Percentiles rank a stretch among this genome's conserved stretches.
Conservation (phyloP, 2,888 invertebrate species). For the Pollenia griseotomentosa region DNA sequence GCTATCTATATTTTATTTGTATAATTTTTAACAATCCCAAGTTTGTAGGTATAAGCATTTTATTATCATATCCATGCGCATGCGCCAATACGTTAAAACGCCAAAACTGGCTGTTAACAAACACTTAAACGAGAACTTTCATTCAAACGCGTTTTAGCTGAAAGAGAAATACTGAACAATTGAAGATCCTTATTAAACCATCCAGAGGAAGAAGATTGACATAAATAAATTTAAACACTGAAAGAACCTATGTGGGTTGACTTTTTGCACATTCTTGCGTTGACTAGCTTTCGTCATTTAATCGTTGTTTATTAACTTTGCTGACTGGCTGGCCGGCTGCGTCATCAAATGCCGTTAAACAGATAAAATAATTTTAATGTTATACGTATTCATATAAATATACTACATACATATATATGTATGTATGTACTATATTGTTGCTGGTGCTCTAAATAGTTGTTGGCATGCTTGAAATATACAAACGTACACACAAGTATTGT, state of each 20-base stretch:
- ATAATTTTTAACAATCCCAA: no score
- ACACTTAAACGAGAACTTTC: no score
- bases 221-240: no score
- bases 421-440: not conserved
- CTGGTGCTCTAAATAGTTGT: conserved; percentile 42
- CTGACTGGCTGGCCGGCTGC: conserved; percentile 20
- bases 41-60: no score
- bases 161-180: no score
- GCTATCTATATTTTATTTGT: no score
- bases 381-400: not conserved
- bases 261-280: conserved; percentile 2
- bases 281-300: conserved; percentile 33
- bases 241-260: not conserved
- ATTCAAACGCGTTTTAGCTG: no score
- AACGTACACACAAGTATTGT: not conserved
- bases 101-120: no score
- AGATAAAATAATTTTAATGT: conserved; percentile 44
- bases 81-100: not conserved
- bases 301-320: conserved; percentile 14
- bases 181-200: no score
- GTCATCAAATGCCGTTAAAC: conserved; percentile 64
- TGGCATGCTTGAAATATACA: conserved; percentile 35
- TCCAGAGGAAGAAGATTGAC: no score
- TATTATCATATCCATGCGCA: not conserved
- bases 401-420: no score